These are phyloP conservation scores for Choristoneura rosaceana DNA, from an alignment of 2,888 invertebrate species.

Conservation along the genomic window DNA sequence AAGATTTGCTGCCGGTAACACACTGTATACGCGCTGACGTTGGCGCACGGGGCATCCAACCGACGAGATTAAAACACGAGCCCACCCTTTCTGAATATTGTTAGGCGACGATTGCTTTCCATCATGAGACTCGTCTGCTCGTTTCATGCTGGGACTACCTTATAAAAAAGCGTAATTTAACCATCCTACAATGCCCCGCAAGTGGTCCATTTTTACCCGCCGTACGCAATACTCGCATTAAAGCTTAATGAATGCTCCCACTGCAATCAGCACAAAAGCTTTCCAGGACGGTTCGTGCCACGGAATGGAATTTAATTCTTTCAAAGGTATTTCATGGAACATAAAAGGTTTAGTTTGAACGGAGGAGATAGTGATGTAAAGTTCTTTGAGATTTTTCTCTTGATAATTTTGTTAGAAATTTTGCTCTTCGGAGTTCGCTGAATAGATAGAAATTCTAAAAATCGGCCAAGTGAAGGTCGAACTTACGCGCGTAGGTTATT, in stretches of 20 bases:
- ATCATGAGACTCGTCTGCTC: no score
- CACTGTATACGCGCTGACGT: no score
- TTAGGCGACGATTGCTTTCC: no score
- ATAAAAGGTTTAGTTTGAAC: constrained; percentile 18
- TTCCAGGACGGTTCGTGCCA: neutral
- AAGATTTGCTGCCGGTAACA: no score
- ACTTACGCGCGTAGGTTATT: no score
- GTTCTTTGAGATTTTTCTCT: neutral
- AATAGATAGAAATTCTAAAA: no score
- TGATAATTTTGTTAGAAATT: neutral
- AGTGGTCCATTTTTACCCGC: neutral
- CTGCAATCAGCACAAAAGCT: constrained; percentile 28
- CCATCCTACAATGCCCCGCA: neutral
- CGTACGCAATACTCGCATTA: neutral
- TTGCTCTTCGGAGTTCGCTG: neutral
- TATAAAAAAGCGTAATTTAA: neutral
- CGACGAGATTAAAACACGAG: no score
- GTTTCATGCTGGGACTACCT: no score
- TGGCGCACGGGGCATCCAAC: no score
- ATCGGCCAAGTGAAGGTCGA: no score
- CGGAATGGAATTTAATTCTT: constrained; percentile 34
- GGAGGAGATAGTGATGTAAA: neutral
- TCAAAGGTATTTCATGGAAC: constrained; percentile 33
- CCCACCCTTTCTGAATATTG: no score
- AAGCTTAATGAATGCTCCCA: neutral